phyloP scores from a whole-genome alignment of 2,113 vertebrate genomes.

The Mobula birostris region DNA sequence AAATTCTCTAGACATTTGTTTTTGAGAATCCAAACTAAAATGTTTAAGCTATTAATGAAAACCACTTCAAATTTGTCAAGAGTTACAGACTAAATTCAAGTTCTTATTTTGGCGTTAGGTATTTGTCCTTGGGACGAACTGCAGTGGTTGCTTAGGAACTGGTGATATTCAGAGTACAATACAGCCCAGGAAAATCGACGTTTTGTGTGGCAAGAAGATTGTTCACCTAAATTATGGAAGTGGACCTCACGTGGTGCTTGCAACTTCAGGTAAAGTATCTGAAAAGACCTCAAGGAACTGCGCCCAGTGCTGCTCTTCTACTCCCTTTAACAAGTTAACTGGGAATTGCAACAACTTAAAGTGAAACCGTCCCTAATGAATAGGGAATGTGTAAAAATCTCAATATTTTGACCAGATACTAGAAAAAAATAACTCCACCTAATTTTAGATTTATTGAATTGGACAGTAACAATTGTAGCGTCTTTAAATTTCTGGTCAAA shows the following conservation, averaged over 20 bases:
- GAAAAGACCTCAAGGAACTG: background rate
- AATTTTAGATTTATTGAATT: background rate
- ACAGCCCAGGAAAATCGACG: conserved; percentile 78
- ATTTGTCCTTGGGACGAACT: conserved; percentile 92
- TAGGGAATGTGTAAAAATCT: background rate
- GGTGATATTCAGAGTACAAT: conserved; percentile 88
- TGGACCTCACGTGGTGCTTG: conserved; percentile 86
- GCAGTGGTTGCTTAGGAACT: conserved; percentile 85
- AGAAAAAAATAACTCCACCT: background rate
- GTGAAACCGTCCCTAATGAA: background rate
- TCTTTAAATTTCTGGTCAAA: background rate
- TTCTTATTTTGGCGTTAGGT: conserved; percentile 62
- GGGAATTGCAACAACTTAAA: background rate
- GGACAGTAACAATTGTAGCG: background rate
- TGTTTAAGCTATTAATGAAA: background rate
- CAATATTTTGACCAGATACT: background rate
- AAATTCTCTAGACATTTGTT: background rate
- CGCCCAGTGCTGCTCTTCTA: background rate
- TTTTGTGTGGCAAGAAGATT: conserved; percentile 86
- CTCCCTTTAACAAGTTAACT: background rate
- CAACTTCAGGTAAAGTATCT: conserved; percentile 72
- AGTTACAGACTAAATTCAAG: background rate
- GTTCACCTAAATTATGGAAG: conserved; percentile 89
- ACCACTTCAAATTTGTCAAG: background rate
- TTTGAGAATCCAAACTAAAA: background rate